Evolutionary conservation across 2,797 vertebrate genomes (phyloP), one percentile per base, ranked within the genome.

Genomic region (Acipenser ruthenus): DNA sequence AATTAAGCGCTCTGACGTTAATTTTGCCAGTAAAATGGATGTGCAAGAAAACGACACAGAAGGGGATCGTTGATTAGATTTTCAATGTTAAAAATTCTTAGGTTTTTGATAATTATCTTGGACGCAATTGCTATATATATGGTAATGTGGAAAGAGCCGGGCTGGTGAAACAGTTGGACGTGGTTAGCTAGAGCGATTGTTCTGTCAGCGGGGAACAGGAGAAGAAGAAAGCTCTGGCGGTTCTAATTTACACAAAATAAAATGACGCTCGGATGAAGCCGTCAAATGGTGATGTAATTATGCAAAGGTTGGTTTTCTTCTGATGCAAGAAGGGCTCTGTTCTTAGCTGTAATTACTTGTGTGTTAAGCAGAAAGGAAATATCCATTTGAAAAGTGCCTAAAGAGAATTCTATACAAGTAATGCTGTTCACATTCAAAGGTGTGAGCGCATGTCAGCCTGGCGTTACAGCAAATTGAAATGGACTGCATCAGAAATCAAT

Each of bases 211-310:
- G 68, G 68, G 68, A 66, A 47, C 48, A 50, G 52, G 50, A 8
- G 49, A 11, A 9, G 52, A 1, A 9, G 10, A 6, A 23, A 7
- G 23, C 60, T n/a, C 64, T 10, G 64, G 59, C 64, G 62, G 64
- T 15, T 62, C 18, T 18, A 9, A 47, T 70, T 47, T 60, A 49
- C 18, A 18, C 13, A 15, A 12, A 59, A 65, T 65, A 53, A 51
- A 65, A 69, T 62, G 56, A 69, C 50, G 62, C 68, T 56, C 50
- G 58, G 60, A 63, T 66, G 68, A 65, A 61, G 63, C 63, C 5
- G 49, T 61, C 64, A 50, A 50, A 18, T 18, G 11, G 49, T 10
- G 50, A 18, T 62, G 37, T 59, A 1, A 60, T 18, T 12, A 48
- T 23, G 50, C 47, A 10, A 18, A 23, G 65, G 68, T 6, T n/a